A percentile compares a stretch with the other conserved stretches of the same genome.
Conservation (phyloP, 2,797 vertebrate genomes). For the Vultur gryphus region DNA sequence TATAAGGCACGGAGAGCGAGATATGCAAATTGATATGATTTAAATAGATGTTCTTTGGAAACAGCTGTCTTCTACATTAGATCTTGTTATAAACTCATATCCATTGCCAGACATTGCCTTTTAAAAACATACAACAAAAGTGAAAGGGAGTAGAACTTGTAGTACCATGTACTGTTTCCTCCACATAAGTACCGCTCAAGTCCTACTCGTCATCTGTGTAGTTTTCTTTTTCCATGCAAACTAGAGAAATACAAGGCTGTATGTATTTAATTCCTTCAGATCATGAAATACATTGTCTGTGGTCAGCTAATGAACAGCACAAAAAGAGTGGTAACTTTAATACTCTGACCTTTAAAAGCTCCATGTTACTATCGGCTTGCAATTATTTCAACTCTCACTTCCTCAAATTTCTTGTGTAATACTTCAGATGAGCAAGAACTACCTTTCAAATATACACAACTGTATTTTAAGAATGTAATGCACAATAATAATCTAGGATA, state of each 20-base stretch:
- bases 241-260: not conserved
- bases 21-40: not conserved
- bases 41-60: not conserved
- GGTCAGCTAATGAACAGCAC: not conserved
- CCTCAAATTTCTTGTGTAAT: not conserved
- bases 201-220: not conserved
- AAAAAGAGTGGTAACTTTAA: not conserved
- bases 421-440: not conserved
- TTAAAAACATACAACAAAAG: not conserved
- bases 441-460: not conserved
- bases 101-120: not conserved
- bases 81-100: not conserved
- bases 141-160: not conserved
- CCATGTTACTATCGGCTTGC: not conserved
- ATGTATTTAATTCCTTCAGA: not conserved
- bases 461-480: not conserved
- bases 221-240: not conserved
- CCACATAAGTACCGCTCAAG: not conserved
- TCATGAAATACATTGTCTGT: not conserved
- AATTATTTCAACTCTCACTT: not conserved
- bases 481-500: not conserved
- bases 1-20: not conserved
- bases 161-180: not conserved
- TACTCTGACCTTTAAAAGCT: not conserved
- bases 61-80: not conserved